These are phyloP conservation scores for Gonocerus acuteangulatus DNA, from an alignment of 2,888 invertebrate genomes.

Conservation along the genomic window DNA sequence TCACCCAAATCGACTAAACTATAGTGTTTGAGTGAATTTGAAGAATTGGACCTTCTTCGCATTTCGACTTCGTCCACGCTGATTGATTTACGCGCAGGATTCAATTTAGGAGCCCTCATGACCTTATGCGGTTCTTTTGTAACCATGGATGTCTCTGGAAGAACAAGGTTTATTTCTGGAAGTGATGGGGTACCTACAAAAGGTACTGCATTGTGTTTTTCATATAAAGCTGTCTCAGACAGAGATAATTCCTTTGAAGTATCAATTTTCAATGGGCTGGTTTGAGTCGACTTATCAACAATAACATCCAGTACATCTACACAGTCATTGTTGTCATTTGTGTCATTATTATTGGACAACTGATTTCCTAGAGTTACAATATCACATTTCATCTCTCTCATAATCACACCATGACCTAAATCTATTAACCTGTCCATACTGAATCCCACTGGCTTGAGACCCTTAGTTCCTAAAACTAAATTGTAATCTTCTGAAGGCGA, in stretches of 20 bases:
- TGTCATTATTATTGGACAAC: neutral
- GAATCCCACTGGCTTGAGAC: slow-evolving; percentile 38
- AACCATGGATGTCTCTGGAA: neutral
- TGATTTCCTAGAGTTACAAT: slow-evolving; percentile 4
- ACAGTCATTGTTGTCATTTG: neutral
- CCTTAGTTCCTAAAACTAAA: slow-evolving; percentile 35
- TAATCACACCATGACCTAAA: slow-evolving; percentile 35
- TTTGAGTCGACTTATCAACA: slow-evolving; percentile 17
- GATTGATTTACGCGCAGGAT: slow-evolving; percentile 34
- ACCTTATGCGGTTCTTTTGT: neutral
- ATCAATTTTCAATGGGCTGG: slow-evolving; percentile 10
- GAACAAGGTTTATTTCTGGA: slow-evolving; percentile 10
- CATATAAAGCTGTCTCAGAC: slow-evolving; percentile 17
- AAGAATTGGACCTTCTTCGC: slow-evolving; percentile 28
- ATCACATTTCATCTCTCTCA: slow-evolving; percentile 34
- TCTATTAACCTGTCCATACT: slow-evolving; percentile 39
- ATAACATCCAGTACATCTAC: neutral
- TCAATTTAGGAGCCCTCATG: slow-evolving; percentile 18
- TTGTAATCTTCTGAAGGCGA: slow-evolving; percentile 21
- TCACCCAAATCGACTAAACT: slow-evolving; percentile 36
- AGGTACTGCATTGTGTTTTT: neutral
- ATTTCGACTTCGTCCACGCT: slow-evolving; percentile 38
- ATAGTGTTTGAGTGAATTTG: slow-evolving; percentile 34
- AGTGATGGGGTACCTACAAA: neutral
- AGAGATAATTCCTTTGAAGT: slow-evolving; percentile 6